Conservation (phyloP, 1,140 invertebrate genomes). For the Drosophila auraria region DNA sequence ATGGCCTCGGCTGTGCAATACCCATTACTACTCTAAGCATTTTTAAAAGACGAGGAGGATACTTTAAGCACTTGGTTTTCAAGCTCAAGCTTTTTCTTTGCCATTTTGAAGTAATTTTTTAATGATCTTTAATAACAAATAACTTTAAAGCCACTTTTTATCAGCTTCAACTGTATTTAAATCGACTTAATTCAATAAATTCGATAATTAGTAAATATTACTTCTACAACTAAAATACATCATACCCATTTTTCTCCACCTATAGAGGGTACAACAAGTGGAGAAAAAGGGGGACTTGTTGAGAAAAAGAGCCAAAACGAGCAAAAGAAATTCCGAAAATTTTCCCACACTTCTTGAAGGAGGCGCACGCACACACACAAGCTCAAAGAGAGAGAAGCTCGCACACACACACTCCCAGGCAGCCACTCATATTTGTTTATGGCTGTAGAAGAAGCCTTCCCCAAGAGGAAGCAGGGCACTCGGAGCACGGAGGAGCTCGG, state of each 20-base stretch:
- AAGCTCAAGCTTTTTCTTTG: not conserved
- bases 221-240: not conserved
- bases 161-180: not conserved
- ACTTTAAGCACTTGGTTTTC: not conserved
- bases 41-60: not conserved
- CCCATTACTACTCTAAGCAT: not conserved
- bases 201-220: not conserved
- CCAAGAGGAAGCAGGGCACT: slow-evolving; percentile 24
- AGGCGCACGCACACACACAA: slow-evolving; percentile 30
- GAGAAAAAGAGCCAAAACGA: slow-evolving; percentile 40
- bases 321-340: slow-evolving; percentile 80
- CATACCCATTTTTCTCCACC: too few relatives aligned
- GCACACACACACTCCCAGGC: slow-evolving; percentile 26
- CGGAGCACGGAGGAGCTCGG: slow-evolving; percentile 32
- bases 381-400: slow-evolving; percentile 27
- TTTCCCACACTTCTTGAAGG: slow-evolving; percentile 78
- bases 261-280: not conserved
- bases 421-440: slow-evolving; percentile 83
- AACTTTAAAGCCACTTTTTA: too few relatives aligned
- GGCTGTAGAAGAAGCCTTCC: slow-evolving; percentile 57
- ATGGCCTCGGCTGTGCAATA: not conserved
- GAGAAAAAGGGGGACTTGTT: slow-evolving; percentile 3
- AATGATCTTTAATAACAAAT: not conserved
- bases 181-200: rapidly evolving
- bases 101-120: not conserved